phyloP scores from a whole-genome alignment of 2,888 invertebrate genomes.

The Apamea anceps region DNA sequence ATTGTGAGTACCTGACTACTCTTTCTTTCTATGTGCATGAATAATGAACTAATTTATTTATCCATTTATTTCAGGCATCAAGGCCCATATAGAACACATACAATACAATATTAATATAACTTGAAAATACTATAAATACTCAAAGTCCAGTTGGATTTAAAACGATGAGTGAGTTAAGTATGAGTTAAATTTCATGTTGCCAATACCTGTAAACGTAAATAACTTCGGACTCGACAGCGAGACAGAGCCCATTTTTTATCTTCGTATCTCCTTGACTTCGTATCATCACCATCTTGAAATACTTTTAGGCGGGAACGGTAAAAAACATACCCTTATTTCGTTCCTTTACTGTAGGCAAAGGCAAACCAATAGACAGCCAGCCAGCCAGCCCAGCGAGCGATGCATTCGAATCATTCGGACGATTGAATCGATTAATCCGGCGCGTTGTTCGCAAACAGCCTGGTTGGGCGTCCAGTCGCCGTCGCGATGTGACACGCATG shows the following conservation, averaged over 20 bases:
- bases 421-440: conserved; percentile 83
- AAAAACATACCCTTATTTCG: background rate
- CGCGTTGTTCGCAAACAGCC: conserved; percentile 78
- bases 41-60: background rate
- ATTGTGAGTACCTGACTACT: background rate
- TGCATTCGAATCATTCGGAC: conserved; percentile 80
- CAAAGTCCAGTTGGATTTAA: background rate
- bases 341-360: conserved; percentile 10
- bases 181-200: background rate
- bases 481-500: conserved; percentile 71
- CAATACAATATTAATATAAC: too few species aligned
- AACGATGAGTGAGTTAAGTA: background rate
- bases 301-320: background rate
- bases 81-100: too few species aligned
- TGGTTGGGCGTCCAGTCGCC: conserved; percentile 60
- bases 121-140: too few species aligned
- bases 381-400: conserved; percentile 63
- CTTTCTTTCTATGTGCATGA: background rate
- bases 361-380: conserved; percentile 35
- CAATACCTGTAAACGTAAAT: background rate
- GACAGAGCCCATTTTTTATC: background rate
- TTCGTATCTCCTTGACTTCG: background rate
- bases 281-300: background rate
- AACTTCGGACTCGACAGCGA: background rate
- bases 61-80: too few species aligned